Percentiles rank a stretch among this genome's conserved stretches.
Evolutionary conservation across 2,797 vertebrate species (phyloP).

Genomic region (Oreonectes daqikongensis): DNA sequence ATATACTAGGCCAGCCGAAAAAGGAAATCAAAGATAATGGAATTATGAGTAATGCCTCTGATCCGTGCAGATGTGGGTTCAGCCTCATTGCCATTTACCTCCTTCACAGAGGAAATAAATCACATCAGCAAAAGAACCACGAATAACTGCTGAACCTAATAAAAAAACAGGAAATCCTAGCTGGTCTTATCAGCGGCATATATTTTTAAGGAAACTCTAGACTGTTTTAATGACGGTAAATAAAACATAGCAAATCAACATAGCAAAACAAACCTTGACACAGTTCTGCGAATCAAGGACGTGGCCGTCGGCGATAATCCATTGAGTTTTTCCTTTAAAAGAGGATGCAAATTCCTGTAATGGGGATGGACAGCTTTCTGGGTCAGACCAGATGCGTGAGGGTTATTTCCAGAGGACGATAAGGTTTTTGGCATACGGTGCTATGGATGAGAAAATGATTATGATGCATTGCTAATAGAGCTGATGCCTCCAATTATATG

Average conservation of each 20-base stretch:
- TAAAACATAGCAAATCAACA: conserved; percentile 67
- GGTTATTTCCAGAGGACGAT: conserved; percentile 42
- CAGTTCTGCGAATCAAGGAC: background rate
- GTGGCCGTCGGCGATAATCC: conserved; percentile 59
- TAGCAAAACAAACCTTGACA: conserved; percentile 59
- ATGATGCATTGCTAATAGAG: conserved; percentile 46
- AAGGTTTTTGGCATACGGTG: conserved; percentile 33
- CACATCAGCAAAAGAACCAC: conserved; percentile 64
- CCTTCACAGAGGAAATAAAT: conserved; percentile 63
- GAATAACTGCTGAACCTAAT: conserved; percentile 71
- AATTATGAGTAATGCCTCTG: conserved; percentile 64
- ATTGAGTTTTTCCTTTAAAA: conserved; percentile 30
- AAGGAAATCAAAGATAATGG: conserved; percentile 55
- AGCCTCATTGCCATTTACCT: conserved; percentile 70
- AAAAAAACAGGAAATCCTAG: conserved; percentile 63
- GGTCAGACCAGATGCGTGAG: conserved; percentile 54
- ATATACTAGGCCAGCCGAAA: conserved; percentile 48
- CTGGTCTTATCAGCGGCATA: conserved; percentile 66
- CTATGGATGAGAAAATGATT: conserved; percentile 38
- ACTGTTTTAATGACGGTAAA: conserved; percentile 65
- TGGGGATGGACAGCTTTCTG: conserved; percentile 53
- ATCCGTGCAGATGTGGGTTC: conserved; percentile 66
- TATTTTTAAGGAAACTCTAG: conserved; percentile 52
- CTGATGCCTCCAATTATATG: conserved; percentile 37
- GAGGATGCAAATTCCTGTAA: conserved; percentile 26